These are phyloP conservation scores for Pseudoatta argentina DNA, from an alignment of 1,140 invertebrate species.

Conservation along the genomic window DNA sequence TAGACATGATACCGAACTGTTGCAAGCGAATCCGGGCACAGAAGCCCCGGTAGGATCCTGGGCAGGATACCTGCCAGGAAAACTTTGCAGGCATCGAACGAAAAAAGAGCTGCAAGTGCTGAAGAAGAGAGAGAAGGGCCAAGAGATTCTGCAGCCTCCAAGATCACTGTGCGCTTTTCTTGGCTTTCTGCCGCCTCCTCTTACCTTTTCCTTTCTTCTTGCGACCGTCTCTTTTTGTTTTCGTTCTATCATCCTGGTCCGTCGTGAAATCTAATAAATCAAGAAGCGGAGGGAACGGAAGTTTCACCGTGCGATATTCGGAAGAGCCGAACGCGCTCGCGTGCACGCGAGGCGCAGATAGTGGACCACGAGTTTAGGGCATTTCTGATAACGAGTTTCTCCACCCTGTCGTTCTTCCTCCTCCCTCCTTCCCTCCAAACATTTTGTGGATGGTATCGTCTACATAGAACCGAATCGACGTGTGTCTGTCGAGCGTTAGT, in stretches of 20 bases:
- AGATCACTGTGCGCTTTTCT: conserved; percentile 52
- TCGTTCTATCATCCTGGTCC: conserved; percentile 36
- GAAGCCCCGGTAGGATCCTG: conserved; percentile 35
- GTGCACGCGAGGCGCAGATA: conserved; percentile 32
- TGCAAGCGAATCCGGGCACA: conserved; percentile 44
- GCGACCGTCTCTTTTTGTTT: conserved; percentile 18
- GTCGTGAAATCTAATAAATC: conserved; percentile 68
- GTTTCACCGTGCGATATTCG: conserved; percentile 66
- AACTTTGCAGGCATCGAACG: conserved; percentile 67
- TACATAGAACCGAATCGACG: conserved; percentile 44
- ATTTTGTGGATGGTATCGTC: conserved; percentile 31
- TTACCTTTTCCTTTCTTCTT: conserved; percentile 50
- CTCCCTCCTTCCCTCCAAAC: not conserved
- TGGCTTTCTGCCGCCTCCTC: conserved; percentile 29
- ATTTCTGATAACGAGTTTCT: conserved; percentile 67
- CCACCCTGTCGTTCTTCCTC: not conserved
- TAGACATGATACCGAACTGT: conserved; percentile 63
- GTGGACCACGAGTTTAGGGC: conserved; percentile 45
- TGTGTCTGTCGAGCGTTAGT: conserved; percentile 31
- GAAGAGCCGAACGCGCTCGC: not conserved
- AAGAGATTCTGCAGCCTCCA: conserved; percentile 68
- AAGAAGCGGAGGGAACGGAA: conserved; percentile 31
- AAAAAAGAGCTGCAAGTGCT: conserved; percentile 58
- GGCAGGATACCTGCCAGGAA: conserved; percentile 64
- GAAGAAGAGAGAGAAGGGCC: conserved; percentile 34